phyloP scores from a whole-genome alignment of 92 coral and sea anemone species.

The Epizoanthus ramosus region DNA sequence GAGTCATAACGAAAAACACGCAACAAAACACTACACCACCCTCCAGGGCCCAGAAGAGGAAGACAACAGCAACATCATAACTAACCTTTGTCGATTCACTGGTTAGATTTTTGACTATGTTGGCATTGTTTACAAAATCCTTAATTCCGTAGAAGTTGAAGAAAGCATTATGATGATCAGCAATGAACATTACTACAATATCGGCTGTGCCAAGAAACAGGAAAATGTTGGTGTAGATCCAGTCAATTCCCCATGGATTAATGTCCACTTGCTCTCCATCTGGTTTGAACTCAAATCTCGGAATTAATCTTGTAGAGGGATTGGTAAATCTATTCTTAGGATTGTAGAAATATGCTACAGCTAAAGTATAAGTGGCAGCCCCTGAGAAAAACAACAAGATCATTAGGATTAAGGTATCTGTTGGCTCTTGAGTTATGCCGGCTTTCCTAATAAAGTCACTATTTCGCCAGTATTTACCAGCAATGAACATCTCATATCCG shows the following conservation, averaged over 20 bases:
- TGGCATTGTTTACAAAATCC: slow-evolving; percentile 23
- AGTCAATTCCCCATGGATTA: slow-evolving; percentile 39
- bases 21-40: slow-evolving; percentile 59
- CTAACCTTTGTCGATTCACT: background rate
- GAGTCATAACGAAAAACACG: slow-evolving; percentile 58
- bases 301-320: slow-evolving; percentile 48
- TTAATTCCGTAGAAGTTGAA: slow-evolving; percentile 60
- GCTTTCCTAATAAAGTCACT: background rate
- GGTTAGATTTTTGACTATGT: background rate
- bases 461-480: slow-evolving; percentile 36
- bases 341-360: slow-evolving; percentile 52
- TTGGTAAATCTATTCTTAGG: slow-evolving; percentile 41
- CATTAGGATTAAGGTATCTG: slow-evolving; percentile 52
- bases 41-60: slow-evolving; percentile 53
- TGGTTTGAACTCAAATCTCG: slow-evolving; percentile 54
- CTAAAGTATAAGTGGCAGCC: slow-evolving; percentile 51
- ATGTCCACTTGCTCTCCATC: slow-evolving; percentile 49
- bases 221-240: slow-evolving; percentile 57
- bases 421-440: slow-evolving; percentile 23
- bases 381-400: slow-evolving; percentile 50
- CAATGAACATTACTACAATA: slow-evolving; percentile 30
- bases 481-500: slow-evolving; percentile 48
- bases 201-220: slow-evolving; percentile 51
- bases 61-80: slow-evolving; percentile 9
- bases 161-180: slow-evolving; percentile 39